Percentiles rank a stretch among this genome's conserved stretches.
These are phyloP conservation scores for Athalia cordata DNA, from an alignment of 2,888 invertebrate species.

Conservation along the genomic window DNA sequence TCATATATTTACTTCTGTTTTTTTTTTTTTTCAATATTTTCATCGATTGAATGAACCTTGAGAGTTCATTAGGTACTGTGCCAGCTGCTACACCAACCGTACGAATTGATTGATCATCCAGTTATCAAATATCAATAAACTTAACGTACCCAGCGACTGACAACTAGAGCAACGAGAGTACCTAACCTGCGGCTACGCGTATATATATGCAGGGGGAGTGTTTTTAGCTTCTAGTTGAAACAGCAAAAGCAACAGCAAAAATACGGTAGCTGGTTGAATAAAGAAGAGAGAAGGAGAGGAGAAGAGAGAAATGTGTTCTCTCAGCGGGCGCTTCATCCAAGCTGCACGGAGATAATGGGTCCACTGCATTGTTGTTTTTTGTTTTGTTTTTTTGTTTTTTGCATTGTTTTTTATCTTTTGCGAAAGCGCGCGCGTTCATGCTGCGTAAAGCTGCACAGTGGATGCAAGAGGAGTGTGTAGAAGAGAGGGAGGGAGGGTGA, in stretches of 20 bases:
- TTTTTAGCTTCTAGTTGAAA: too few relatives aligned
- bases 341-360: conserved; percentile 35
- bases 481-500: too few relatives aligned
- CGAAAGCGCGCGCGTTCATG: neutral
- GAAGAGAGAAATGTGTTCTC: conserved; percentile 10
- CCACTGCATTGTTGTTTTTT: conserved; percentile 10
- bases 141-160: neutral
- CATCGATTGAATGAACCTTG: too few relatives aligned
- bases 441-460: neutral
- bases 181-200: too few relatives aligned
- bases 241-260: neutral
- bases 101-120: neutral
- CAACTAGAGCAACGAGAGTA: too few relatives aligned
- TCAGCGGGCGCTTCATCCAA: conserved; percentile 7
- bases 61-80: too few relatives aligned
- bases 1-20: too few relatives aligned
- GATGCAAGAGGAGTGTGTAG: too few relatives aligned
- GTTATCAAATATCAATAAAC: conserved; percentile 33
- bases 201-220: too few relatives aligned
- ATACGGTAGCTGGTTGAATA: neutral
- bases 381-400: neutral
- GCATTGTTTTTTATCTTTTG: neutral
- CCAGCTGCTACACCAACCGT: neutral
- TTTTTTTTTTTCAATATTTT: too few relatives aligned
- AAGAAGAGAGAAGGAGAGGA: neutral